Conservation (phyloP, 1,140 invertebrate genomes). For the Apocrypta bakeri region DNA sequence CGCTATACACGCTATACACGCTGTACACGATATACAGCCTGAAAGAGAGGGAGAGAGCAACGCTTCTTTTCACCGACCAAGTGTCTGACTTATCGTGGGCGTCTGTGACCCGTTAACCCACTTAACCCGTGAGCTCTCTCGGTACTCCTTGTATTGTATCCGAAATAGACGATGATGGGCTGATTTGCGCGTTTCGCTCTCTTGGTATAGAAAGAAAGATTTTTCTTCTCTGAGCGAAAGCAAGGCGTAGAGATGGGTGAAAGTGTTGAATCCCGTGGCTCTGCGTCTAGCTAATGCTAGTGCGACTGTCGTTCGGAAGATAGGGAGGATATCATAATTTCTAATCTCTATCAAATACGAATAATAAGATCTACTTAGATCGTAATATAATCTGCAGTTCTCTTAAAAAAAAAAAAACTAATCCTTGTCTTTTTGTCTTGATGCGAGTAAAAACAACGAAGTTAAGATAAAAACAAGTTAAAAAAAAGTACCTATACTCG, state of each 20-base stretch:
- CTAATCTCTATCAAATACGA: too few relatives aligned
- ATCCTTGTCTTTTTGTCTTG: too few relatives aligned
- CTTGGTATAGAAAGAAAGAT: neutral
- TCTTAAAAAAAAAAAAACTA: too few relatives aligned
- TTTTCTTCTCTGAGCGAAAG: neutral
- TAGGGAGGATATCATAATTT: too few relatives aligned
- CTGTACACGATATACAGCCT: neutral
- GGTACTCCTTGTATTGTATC: conserved; percentile 9
- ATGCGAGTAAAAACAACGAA: too few relatives aligned
- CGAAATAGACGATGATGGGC: conserved; percentile 13
- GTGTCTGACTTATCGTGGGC: conserved; percentile 38
- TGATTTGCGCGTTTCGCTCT: neutral
- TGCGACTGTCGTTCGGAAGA: too few relatives aligned
- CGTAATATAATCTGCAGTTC: too few relatives aligned
- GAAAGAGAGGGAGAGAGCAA: neutral
- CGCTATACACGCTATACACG: neutral
- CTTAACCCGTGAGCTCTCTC: conserved; percentile 9
- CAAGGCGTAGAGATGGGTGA: conserved; percentile 10
- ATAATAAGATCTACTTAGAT: too few relatives aligned
- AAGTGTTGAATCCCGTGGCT: conserved; percentile 45
- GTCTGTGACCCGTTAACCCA: conserved; percentile 41
- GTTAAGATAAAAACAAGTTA: too few relatives aligned
- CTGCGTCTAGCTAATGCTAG: neutral
- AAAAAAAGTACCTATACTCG: conserved; percentile 76
- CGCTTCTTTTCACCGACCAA: neutral